Evolutionary conservation across 2,888 invertebrate genomes (phyloP), one percentile per base, ranked within the genome.

Genomic region (Drosophila maculinotata): DNA sequence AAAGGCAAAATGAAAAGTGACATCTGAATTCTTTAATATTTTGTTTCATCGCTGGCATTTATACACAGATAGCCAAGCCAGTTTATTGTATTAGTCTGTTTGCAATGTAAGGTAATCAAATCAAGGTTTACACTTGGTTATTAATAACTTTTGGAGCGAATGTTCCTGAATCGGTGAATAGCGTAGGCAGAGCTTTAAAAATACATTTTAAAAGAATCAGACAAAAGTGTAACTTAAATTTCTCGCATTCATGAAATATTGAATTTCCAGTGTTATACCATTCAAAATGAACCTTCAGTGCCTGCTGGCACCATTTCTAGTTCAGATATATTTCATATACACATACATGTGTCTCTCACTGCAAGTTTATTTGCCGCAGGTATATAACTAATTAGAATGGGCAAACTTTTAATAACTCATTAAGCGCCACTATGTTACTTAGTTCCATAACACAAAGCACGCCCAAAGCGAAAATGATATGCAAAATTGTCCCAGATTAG

Each of bases 401-500:
- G 17, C 10, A 57, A 74, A 71, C 71, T 79, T 82, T 76, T 74
- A 76, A 79, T 79, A 71, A 74, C 74, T 76, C 74, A 79, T 79
- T 79, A 82, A 67, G 56, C 57, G 35, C 42, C 33, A 53, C 59
- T 28, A 51, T 62, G 35, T 33, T 44, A 56, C 49, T 15, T 39
- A 26, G 49, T 54, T 35, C 14, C 4, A 35, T 26, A 44, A 53
- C 39, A 38, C 62, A 30, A 51, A 54, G 45, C 47, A 45, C 26
- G 63, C 65, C 69, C 63, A 20, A 41, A 59, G 79, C 59, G 54
- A 54, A 52, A 76, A 67, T 62, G 57, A 38, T 53, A 70, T 54
- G 47, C 58, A 60, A 53, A 78, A 79, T 53, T 62, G 65, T 65
- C 60, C 59, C 70, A 47, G 66, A 63, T 65, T 76, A 52, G 41